Conservation (phyloP, 2,888 invertebrate species). For the Eudemis profundana region DNA sequence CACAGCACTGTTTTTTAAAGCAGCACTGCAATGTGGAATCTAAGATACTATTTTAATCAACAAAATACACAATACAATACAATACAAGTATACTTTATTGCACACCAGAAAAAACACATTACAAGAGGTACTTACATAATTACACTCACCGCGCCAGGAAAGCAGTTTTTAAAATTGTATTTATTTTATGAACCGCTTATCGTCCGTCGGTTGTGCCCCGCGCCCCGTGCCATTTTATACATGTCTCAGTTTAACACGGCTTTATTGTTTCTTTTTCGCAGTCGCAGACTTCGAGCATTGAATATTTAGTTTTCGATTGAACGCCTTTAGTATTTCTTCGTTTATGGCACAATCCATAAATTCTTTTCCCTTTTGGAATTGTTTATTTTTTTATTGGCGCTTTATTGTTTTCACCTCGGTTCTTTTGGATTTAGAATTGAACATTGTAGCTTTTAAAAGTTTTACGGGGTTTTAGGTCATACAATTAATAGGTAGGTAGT, state of each 20-base stretch:
- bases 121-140: no score
- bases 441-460: background rate
- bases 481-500: no score
- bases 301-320: slow-evolving; percentile 44
- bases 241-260: slow-evolving; percentile 51
- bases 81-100: no score
- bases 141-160: no score
- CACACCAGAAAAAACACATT: no score
- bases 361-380: slow-evolving; percentile 10
- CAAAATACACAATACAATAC: no score
- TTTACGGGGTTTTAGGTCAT: no score
- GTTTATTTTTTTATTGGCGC: background rate
- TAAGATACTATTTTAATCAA: no score
- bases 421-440: background rate
- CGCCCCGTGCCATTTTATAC: slow-evolving; percentile 54
- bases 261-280: slow-evolving; percentile 55
- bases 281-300: slow-evolving; percentile 48
- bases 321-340: slow-evolving; percentile 16
- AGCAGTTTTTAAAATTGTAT: no score
- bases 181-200: background rate
- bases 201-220: slow-evolving; percentile 35
- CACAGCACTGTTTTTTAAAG: no score
- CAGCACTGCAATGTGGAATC: no score
- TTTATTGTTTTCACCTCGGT: background rate
- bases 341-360: slow-evolving; percentile 5